Conservation (phyloP, 2,888 invertebrate genomes). For the Torymus tubicola region DNA sequence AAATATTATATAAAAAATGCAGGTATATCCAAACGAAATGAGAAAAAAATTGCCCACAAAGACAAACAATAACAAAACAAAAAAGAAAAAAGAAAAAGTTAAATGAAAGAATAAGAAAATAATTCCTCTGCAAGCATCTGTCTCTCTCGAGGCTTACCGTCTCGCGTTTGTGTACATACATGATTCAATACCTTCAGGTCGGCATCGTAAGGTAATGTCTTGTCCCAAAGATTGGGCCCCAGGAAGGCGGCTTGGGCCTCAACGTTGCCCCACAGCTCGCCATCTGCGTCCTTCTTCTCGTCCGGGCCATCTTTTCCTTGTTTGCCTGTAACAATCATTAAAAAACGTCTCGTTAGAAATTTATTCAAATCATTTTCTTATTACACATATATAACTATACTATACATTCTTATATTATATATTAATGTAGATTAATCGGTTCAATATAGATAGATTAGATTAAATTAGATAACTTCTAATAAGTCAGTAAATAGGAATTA, state of each 20-base stretch:
- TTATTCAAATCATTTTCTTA: too few relatives aligned
- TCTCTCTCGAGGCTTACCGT: conserved; percentile 72
- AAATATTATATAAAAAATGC: conserved; percentile 24
- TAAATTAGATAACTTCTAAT: too few relatives aligned
- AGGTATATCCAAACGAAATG: conserved; percentile 34
- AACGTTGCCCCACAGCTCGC: conserved; percentile 89
- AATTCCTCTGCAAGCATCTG: conserved; percentile 55
- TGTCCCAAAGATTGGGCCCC: conserved; percentile 97
- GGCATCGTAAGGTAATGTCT: conserved; percentile 92
- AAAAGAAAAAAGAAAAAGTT: conserved; percentile 11
- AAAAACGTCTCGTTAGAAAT: background rate
- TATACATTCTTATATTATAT: background rate
- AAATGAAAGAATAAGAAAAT: conserved; percentile 23
- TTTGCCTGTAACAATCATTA: conserved; percentile 69
- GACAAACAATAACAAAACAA: conserved; percentile 21
- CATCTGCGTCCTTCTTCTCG: conserved; percentile 87
- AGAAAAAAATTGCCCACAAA: conserved; percentile 32
- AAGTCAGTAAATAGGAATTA: too few relatives aligned
- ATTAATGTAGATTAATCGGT: too few relatives aligned
- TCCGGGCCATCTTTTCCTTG: conserved; percentile 77
- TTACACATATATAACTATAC: background rate
- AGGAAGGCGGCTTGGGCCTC: conserved; percentile 97
- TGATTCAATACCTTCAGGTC: conserved; percentile 91
- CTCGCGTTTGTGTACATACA: conserved; percentile 75
- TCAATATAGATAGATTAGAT: too few relatives aligned